These are phyloP conservation scores for Hestina assimilis DNA, from an alignment of 1,140 invertebrate species.

Conservation along the genomic window DNA sequence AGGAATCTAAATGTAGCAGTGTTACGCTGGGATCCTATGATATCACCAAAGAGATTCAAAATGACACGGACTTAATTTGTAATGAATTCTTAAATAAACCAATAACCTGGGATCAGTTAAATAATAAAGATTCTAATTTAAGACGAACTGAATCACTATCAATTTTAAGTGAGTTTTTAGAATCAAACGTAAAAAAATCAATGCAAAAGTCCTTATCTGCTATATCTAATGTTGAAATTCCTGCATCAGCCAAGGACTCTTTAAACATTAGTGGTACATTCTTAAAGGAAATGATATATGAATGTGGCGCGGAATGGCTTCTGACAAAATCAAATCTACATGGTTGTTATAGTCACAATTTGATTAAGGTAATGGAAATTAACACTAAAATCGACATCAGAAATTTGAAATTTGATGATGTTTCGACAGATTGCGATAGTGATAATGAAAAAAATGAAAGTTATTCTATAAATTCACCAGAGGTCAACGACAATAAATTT, in stretches of 20 bases:
- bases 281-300: background rate
- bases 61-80: no score
- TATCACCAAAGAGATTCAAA: no score
- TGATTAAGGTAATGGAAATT: background rate
- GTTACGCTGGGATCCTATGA: no score
- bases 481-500: background rate
- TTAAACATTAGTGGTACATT: no score
- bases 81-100: no score
- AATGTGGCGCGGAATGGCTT: slow-evolving; percentile 28
- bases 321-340: slow-evolving; percentile 17
- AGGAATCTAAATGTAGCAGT: no score
- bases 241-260: no score
- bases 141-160: slow-evolving; percentile 39
- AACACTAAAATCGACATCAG: background rate
- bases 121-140: no score
- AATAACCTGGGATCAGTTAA: no score
- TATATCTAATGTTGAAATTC: slow-evolving; percentile 12
- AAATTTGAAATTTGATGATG: slow-evolving; percentile 13
- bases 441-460: slow-evolving; percentile 28
- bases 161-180: slow-evolving; percentile 42
- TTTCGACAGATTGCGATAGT: slow-evolving; percentile 35
- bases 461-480: background rate
- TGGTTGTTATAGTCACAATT: background rate
- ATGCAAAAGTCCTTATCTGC: slow-evolving; percentile 7
- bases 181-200: background rate